Evolutionary conservation across 1,140 invertebrate genomes (phyloP).

Genomic region (Camponotus pennsylvanicus): DNA sequence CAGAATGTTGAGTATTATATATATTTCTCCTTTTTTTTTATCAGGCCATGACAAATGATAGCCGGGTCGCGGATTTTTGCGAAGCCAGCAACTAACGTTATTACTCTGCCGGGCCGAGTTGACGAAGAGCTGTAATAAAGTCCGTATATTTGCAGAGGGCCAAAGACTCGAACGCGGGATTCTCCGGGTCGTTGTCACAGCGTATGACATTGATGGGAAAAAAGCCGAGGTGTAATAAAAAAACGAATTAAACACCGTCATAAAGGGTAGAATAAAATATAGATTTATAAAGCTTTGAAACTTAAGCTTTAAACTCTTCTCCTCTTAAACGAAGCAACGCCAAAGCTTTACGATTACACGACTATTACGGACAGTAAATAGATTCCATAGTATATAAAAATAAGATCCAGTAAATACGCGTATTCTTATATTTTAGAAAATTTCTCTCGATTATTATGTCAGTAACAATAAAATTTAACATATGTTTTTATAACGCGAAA

Average conservation of each 20-base stretch:
- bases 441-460: no score
- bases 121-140: constrained; percentile 31
- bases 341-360: neutral
- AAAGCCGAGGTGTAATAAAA: neutral
- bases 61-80: constrained; percentile 7
- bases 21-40: neutral
- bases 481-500: neutral
- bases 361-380: neutral
- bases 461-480: neutral
- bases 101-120: neutral
- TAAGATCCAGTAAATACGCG: neutral
- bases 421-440: neutral
- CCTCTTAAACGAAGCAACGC: neutral
- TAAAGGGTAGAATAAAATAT: neutral
- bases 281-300: neutral
- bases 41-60: constrained; percentile 6
- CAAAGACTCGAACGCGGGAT: constrained; percentile 1
- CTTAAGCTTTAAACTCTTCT: neutral
- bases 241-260: neutral
- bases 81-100: constrained; percentile 6
- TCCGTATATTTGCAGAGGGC: neutral
- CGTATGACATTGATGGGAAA: constrained; percentile 2
- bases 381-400: neutral
- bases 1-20: neutral
- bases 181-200: neutral